Base-by-base conservation (phyloP, 2,888 invertebrate species). In the Ophraella communa region DNA sequence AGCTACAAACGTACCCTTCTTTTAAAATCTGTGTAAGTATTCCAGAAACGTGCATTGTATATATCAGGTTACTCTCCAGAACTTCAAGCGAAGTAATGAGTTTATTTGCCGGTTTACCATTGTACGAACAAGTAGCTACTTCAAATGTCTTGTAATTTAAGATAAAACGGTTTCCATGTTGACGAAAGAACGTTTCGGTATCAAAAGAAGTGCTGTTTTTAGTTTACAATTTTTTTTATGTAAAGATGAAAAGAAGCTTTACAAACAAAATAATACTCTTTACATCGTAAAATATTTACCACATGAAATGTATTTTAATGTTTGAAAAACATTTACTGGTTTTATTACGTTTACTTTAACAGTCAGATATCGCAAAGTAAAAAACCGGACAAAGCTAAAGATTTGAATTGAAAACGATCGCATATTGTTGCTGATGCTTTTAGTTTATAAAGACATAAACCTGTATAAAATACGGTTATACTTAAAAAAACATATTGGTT, bases 11-110 rank as follows among this genome's bases (percentile, higher is more conserved):
- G 49, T 18, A 51, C 49, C 49, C 23, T 11, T n/a, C 49, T 49
- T 51, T 51, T 51, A 14, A 51, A 27, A 27, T 24, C 23, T 4
- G 49, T 51, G 49, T 17, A 51, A 24, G 27, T 51, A 51, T 51
- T 51, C 27, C 2, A 51, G 24, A 24, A 51, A 51, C 49, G 24
- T 51, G 7, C 27, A 5, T 14, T 27, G 47, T 39, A 39, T 47
- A 51, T 51, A 51, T 51, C 49, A 24, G 27, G 49, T 27, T 24
- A 24, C 49, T 27, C 49, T 51, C 7, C 27, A 51, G 27, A n/a
- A 51, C 49, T 51, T 51, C 49, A 51, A 51, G 27, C 49, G 27
- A 8, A 24, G 49, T 51, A 51, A 51, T 51, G 49, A 51, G 49
- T 51, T 51, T 51, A 51, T 51, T 51, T 27, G 27, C 49, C 27